Percentiles rank a stretch among this genome's conserved stretches.
Evolutionary conservation across 2,797 vertebrate genomes (phyloP).

Genomic region (Chiroxiphia lanceolata): DNA sequence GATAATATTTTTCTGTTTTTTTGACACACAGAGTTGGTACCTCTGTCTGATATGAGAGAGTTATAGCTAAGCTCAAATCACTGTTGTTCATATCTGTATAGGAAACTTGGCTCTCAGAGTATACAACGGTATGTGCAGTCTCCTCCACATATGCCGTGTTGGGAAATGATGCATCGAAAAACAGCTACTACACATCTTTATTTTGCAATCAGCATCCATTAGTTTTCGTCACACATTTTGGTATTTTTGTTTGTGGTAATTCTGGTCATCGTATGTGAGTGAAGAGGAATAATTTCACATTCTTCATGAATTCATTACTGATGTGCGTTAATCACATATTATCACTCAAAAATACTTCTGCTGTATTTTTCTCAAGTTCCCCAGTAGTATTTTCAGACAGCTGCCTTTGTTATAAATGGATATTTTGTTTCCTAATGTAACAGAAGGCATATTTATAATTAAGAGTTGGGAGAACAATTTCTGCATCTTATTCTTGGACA

Average conservation of each 20-base stretch:
- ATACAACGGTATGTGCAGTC: background rate
- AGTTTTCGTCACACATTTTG: rapidly evolving
- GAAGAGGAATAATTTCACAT: background rate
- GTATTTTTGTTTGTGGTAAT: background rate
- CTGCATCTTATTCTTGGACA: background rate
- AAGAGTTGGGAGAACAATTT: background rate
- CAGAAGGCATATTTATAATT: background rate
- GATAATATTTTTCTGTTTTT: background rate
- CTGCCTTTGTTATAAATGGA: background rate
- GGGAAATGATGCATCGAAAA: background rate
- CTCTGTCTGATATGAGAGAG: background rate
- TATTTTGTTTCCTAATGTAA: background rate
- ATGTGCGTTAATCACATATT: background rate
- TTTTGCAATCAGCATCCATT: background rate
- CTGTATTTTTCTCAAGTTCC: background rate
- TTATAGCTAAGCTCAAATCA: background rate
- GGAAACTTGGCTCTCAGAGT: background rate
- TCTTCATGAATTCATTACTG: background rate
- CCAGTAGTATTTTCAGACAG: background rate
- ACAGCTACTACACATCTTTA: background rate
- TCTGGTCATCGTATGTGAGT: rapidly evolving
- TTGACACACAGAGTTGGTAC: background rate
- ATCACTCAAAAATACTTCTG: background rate
- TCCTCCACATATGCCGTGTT: background rate
- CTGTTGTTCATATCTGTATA: background rate